These are phyloP conservation scores for Liparis tanakae DNA, from an alignment of 2,797 vertebrate species.

Conservation along the genomic window DNA sequence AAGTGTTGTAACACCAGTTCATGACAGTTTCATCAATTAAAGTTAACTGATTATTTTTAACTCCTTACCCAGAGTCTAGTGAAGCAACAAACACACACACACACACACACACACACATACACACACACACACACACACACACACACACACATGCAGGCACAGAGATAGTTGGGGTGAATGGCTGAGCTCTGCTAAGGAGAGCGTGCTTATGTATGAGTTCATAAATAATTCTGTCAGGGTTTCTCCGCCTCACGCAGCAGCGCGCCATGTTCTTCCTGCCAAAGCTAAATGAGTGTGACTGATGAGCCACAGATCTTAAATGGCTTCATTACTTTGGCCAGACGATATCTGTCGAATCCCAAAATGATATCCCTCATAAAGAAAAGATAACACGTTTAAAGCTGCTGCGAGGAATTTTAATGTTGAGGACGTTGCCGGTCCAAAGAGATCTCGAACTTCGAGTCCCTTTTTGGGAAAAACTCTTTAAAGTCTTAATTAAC, in stretches of 20 bases:
- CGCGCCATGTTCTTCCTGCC: not conserved
- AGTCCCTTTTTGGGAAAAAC: no score
- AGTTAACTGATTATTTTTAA: constrained; percentile 6
- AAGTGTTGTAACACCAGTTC: not conserved
- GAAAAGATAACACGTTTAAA: not conserved
- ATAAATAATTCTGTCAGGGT: constrained; percentile 4
- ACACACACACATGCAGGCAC: no score
- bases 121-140: not conserved
- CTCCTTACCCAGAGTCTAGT: not conserved
- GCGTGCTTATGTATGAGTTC: constrained; percentile 2
- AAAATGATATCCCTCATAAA: not conserved
- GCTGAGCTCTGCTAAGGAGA: not conserved
- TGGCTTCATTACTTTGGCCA: constrained; percentile 9
- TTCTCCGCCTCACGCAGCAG: not conserved
- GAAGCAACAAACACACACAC: not conserved
- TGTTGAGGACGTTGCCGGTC: not conserved
- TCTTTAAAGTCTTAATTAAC: no score
- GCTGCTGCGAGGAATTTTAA: not conserved
- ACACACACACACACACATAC: not conserved
- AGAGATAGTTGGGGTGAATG: constrained; percentile 3
- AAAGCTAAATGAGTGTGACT: not conserved
- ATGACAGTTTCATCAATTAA: not conserved
- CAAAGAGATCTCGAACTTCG: not conserved
- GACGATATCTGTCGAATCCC: not conserved
- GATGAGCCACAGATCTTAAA: not conserved